phyloP scores from a whole-genome alignment of 2,888 invertebrate genomes.

The Listrodromus nycthemerus region DNA sequence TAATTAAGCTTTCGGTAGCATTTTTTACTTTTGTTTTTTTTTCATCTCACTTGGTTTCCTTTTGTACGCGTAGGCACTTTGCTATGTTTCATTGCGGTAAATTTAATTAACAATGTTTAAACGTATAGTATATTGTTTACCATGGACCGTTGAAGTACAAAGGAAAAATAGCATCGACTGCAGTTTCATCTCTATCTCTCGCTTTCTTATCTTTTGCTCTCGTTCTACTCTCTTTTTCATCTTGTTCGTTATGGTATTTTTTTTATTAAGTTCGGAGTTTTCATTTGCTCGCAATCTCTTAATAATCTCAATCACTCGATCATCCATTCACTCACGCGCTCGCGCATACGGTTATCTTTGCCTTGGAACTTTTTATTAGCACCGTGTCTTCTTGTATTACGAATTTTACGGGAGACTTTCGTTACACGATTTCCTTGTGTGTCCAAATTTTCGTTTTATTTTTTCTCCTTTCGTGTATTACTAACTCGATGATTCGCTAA shows the following conservation, averaged over 20 bases:
- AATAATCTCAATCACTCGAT: constrained; percentile 58
- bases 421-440: constrained; percentile 28
- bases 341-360: constrained; percentile 63
- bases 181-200: constrained; percentile 30
- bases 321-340: constrained; percentile 67
- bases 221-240: constrained; percentile 44
- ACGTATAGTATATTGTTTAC: constrained; percentile 58
- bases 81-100: constrained; percentile 79
- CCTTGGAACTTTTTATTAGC: constrained; percentile 81
- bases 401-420: constrained; percentile 50
- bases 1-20: constrained; percentile 47
- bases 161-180: constrained; percentile 61
- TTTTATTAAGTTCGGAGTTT: constrained; percentile 37
- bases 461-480: constrained; percentile 31
- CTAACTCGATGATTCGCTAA: constrained; percentile 57
- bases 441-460: constrained; percentile 26
- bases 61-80: constrained; percentile 81
- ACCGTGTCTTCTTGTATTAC: constrained; percentile 77
- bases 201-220: constrained; percentile 53
- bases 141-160: constrained; percentile 62
- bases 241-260: constrained; percentile 23
- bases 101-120: constrained; percentile 60
- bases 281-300: constrained; percentile 60
- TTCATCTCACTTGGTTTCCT: constrained; percentile 68
- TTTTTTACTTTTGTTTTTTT: constrained; percentile 28